phyloP scores from a whole-genome alignment of 2,888 invertebrate species.

The Zhengitettix transpicula region DNA sequence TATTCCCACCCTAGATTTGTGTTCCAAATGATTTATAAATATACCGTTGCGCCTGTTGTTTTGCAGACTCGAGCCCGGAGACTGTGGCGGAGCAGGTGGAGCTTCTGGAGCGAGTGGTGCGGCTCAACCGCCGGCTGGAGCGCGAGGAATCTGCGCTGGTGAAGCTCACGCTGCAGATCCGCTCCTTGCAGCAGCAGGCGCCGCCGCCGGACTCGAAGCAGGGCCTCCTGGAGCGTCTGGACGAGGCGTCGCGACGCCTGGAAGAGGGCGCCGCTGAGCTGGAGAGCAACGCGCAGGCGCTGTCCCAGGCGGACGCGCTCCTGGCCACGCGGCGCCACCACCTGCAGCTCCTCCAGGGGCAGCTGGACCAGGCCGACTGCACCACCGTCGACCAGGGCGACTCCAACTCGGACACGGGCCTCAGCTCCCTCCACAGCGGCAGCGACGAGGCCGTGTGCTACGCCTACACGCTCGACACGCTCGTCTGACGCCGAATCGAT shows the following conservation, averaged over 20 bases:
- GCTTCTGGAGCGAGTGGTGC: conserved; percentile 36
- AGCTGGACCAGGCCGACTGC: conserved; percentile 19
- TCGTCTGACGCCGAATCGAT: background rate
- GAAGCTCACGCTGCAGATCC: conserved; percentile 44
- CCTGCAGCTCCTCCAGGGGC: conserved; percentile 16
- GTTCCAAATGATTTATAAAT: too few species aligned
- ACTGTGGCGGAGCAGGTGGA: background rate
- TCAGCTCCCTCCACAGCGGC: conserved; percentile 9
- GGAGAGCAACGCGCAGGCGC: conserved; percentile 18
- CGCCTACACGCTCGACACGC: background rate
- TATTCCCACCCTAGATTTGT: too few species aligned
- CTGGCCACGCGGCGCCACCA: conserved; percentile 18
- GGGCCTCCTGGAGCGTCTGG: conserved; percentile 15
- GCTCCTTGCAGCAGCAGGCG: conserved; percentile 12
- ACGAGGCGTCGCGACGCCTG: conserved; percentile 16
- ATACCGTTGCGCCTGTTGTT: too few species aligned
- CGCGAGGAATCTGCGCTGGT: conserved; percentile 57
- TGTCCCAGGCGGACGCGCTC: conserved; percentile 18
- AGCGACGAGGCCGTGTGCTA: background rate
- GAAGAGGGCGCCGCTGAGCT: conserved; percentile 17
- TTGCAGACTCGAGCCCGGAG: background rate
- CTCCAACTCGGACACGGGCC: conserved; percentile 13
- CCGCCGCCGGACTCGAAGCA: conserved; percentile 1
- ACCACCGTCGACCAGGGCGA: too few species aligned
- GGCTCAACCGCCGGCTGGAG: conserved; percentile 54